Evolutionary conservation across 2,113 vertebrate genomes (phyloP).

Genomic region (Lamprotornis superbus): DNA sequence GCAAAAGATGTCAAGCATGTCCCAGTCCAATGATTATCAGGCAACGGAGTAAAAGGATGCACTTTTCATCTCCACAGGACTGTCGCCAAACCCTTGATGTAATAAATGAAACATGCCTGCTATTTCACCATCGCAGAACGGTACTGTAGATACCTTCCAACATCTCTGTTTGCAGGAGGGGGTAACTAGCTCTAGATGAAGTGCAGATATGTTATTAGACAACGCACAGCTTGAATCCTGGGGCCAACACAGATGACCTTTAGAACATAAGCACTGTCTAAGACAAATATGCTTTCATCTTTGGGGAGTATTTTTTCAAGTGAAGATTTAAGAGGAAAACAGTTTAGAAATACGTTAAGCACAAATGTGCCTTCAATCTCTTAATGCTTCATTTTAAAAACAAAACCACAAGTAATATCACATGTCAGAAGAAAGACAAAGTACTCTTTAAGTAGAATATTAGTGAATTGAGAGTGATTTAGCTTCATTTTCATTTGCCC

Average conservation of each 20-base stretch:
- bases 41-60: conserved; percentile 59
- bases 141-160: conserved; percentile 60
- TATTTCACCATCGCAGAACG: conserved; percentile 57
- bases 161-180: conserved; percentile 63
- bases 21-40: conserved; percentile 38
- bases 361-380: conserved; percentile 39
- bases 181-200: conserved; percentile 67
- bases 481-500: not conserved
- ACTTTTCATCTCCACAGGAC: conserved; percentile 67
- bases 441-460: not conserved
- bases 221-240: conserved; percentile 65
- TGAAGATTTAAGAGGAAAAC: conserved; percentile 61
- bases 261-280: conserved; percentile 62
- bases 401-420: conserved; percentile 37
- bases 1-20: conserved; percentile 33
- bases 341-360: conserved; percentile 55
- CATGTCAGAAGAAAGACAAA: conserved; percentile 33
- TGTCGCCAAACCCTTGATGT: conserved; percentile 37
- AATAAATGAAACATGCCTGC: conserved; percentile 69
- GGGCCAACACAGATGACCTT: conserved; percentile 63
- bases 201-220: conserved; percentile 71
- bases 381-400: conserved; percentile 43
- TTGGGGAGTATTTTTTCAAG: conserved; percentile 56
- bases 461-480: not conserved
- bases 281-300: conserved; percentile 66